A percentile compares a stretch with the other conserved stretches of the same genome.
phyloP scores from a whole-genome alignment of 2,888 invertebrate genomes.

The Synanthedon tipuliformis region DNA sequence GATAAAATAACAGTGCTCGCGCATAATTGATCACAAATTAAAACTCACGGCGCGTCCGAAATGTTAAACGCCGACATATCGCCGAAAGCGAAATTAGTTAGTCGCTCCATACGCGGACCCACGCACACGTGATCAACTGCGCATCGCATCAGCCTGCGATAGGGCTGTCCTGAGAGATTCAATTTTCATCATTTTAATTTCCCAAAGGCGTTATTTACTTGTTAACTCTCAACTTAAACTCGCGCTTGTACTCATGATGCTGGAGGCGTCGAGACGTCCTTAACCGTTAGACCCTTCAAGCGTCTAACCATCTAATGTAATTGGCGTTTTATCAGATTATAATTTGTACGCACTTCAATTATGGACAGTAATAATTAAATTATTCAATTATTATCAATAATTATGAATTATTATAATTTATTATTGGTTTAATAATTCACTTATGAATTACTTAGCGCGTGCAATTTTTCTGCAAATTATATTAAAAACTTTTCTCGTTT shows the following conservation, averaged over 20 bases:
- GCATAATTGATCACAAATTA: slow-evolving; percentile 72
- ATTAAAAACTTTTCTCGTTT: neutral
- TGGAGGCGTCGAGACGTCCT: too few relatives aligned
- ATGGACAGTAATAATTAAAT: neutral
- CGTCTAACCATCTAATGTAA: too few relatives aligned
- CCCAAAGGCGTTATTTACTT: slow-evolving; percentile 5
- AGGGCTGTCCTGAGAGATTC: slow-evolving; percentile 18
- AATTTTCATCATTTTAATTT: slow-evolving; percentile 11
- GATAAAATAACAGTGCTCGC: slow-evolving; percentile 65
- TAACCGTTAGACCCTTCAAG: too few relatives aligned
- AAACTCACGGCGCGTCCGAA: slow-evolving; percentile 64
- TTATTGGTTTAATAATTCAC: neutral
- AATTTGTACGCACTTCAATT: neutral
- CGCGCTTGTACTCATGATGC: neutral
- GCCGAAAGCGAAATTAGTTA: slow-evolving; percentile 63
- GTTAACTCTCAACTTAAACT: neutral
- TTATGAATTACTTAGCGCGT: neutral
- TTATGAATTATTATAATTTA: neutral
- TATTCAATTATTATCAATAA: too few relatives aligned
- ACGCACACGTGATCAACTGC: slow-evolving; percentile 21
- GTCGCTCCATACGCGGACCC: slow-evolving; percentile 17
- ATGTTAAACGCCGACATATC: slow-evolving; percentile 56
- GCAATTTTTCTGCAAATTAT: neutral
- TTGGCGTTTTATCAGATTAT: too few relatives aligned
- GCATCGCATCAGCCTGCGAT: slow-evolving; percentile 1